Evolutionary conservation across 2,888 invertebrate species (phyloP).

Genomic region (Polydesmus complanatus): DNA sequence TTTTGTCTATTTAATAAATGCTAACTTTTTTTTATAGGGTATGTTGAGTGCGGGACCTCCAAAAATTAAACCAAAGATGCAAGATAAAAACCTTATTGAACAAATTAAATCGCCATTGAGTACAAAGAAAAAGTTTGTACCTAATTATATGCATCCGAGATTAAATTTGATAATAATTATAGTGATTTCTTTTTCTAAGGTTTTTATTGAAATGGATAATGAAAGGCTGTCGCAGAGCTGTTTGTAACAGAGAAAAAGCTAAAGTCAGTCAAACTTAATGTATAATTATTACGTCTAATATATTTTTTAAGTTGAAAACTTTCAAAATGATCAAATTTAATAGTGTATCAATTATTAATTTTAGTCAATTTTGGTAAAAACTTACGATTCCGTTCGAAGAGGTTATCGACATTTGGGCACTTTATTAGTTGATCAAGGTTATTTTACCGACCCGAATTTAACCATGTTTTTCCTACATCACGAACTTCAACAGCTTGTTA

Average conservation of each 20-base stretch:
- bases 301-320: too few relatives aligned
- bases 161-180: background rate
- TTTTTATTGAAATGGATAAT: background rate
- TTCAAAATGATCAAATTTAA: too few relatives aligned
- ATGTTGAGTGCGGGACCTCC: background rate
- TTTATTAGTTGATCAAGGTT: background rate
- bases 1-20: too few relatives aligned
- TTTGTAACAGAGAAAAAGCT: constrained; percentile 5
- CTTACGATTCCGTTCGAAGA: background rate
- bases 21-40: too few relatives aligned
- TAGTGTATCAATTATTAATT: too few relatives aligned
- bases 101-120: background rate
- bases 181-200: background rate
- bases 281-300: too few relatives aligned
- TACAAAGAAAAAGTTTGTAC: background rate
- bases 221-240: constrained; percentile 3
- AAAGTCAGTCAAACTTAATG: too few relatives aligned
- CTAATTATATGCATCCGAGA: too few relatives aligned
- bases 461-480: background rate
- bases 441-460: background rate
- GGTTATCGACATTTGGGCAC: background rate
- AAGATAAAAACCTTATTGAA: background rate
- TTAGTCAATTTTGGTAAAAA: background rate
- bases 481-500: background rate
- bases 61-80: background rate